Base-by-base conservation (phyloP, 2,888 invertebrate species). In the Oithona nana region DNA sequence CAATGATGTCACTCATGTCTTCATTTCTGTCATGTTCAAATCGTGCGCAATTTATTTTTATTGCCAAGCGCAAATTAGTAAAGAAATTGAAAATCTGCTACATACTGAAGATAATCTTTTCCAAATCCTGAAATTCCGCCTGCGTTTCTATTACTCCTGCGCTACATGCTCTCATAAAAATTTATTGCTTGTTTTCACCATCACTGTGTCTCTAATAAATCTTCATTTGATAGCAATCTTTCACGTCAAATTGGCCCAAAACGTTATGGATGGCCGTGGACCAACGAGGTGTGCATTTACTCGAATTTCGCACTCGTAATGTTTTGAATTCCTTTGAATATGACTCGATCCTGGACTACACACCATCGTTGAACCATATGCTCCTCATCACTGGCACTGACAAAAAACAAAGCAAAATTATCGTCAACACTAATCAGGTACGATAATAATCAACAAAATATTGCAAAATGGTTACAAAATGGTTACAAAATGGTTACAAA, bases 181-280 rank as follows among this genome's bases (percentile, higher is more conserved):
- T n/a, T n/a, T n/a, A n/a, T n/a, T n/a, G n/a, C n/a, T n/a, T n/a
- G n/a, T n/a, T n/a, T n/a, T n/a, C n/a, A n/a, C n/a, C n/a, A n/a
- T n/a, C n/a, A n/a, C n/a, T n/a, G 63, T 30, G 8, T 52, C 1
- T 11, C 13, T 61, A 11, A 30, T 52, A 50, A 64, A 20, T 4
- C 1, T 54, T 67, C 55, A 50, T 39, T 39, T 67, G 66, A 60
- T 73, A 88, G 87, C 93, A 94, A 84, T 88, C 89, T 13, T 93
- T 92, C 73, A 92, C 93, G 16, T 90, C 92, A 28, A 89, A 89
- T 74, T 90, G 94, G 88, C 93, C 94, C 29, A 81, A 92, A 70
- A 82, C 86, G 52, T 76, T 94, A 55, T 90, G 93, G 89, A 76
- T 94, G 68, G 92, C 89, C 28, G 87, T 94, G 60, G 90, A 93